These are phyloP conservation scores for Columba livia DNA, from an alignment of 2,113 vertebrate genomes.

Conservation along the genomic window DNA sequence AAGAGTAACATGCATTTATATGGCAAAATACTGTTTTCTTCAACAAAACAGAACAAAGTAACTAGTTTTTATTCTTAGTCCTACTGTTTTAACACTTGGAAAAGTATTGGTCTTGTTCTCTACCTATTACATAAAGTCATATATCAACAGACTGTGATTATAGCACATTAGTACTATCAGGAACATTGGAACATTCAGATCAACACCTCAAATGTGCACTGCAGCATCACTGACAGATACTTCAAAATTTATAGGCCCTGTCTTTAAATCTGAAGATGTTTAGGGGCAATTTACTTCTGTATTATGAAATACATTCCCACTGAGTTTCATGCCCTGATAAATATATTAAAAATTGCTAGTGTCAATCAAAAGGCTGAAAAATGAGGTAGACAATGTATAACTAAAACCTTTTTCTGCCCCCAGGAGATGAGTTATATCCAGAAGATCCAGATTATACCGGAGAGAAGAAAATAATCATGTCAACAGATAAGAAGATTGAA, in stretches of 20 bases:
- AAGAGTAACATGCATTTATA: neutral
- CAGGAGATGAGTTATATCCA: slow-evolving; percentile 81
- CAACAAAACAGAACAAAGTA: neutral
- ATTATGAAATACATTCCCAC: neutral
- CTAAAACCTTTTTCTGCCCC: neutral
- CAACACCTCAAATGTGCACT: accelerated
- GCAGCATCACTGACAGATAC: neutral
- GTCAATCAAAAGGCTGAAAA: neutral
- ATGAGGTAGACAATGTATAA: neutral
- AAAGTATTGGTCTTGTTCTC: neutral
- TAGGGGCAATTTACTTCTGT: neutral
- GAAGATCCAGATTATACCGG: slow-evolving; percentile 74
- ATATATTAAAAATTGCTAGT: neutral
- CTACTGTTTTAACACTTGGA: neutral
- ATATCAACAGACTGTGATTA: neutral
- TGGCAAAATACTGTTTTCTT: neutral
- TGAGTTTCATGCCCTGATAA: neutral
- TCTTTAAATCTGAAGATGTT: neutral
- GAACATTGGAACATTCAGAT: neutral
- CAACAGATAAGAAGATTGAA: slow-evolving; percentile 71
- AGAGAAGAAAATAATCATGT: slow-evolving; percentile 40
- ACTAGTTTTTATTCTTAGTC: neutral
- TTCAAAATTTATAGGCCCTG: neutral
- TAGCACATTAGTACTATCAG: neutral
- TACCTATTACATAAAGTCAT: neutral